Conservation (phyloP, 2,113 vertebrate genomes). For the Megaceryle torquata region DNA sequence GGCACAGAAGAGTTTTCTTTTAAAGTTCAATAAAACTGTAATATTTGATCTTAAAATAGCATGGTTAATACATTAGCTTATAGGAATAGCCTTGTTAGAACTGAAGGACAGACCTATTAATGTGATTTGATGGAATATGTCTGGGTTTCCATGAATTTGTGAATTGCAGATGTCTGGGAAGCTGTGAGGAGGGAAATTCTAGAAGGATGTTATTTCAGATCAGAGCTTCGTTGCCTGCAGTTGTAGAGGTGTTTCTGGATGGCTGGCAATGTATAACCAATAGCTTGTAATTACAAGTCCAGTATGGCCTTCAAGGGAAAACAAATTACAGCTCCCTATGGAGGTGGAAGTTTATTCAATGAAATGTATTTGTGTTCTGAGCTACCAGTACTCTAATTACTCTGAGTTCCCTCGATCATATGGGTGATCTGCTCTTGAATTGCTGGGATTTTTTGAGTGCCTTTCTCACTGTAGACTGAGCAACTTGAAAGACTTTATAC, state of each 20-base stretch:
- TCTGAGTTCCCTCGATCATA: accelerated
- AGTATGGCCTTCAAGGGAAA: background rate
- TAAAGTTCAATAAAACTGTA: background rate
- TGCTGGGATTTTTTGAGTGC: background rate
- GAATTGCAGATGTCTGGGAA: background rate
- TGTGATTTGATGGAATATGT: background rate
- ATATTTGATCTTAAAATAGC: background rate
- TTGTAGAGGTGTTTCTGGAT: background rate
- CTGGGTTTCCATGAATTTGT: background rate
- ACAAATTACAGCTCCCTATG: background rate
- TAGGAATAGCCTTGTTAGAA: background rate
- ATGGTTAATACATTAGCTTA: background rate
- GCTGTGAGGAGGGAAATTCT: background rate
- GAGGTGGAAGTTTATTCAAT: background rate
- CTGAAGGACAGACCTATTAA: background rate
- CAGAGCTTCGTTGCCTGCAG: background rate
- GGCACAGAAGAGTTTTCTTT: background rate
- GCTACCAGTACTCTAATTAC: background rate
- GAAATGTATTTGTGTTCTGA: background rate
- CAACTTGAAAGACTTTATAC: background rate
- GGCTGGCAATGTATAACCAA: background rate
- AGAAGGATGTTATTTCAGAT: background rate
- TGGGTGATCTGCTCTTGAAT: background rate
- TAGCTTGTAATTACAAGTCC: background rate
- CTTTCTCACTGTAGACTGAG: background rate